phyloP scores from a whole-genome alignment of 1,140 invertebrate genomes.

The Drosophila pallidifrons region DNA sequence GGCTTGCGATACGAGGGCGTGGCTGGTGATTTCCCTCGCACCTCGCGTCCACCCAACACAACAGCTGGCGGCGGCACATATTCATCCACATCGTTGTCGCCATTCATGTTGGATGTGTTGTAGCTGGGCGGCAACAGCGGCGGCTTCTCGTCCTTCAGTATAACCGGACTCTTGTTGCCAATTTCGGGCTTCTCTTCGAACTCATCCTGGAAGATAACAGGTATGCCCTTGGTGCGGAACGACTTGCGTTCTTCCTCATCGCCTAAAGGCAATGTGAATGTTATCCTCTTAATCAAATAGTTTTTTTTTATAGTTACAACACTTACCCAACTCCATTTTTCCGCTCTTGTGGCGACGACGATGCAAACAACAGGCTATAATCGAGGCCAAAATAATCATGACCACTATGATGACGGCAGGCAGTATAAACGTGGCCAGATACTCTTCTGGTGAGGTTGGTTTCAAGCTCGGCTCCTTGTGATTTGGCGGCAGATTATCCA shows the following conservation, averaged over 20 bases:
- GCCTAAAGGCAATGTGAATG: slow-evolving; percentile 68
- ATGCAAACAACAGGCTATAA: slow-evolving; percentile 96
- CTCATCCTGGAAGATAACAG: slow-evolving; percentile 97
- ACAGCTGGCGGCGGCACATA: slow-evolving; percentile 93
- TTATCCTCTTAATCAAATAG: background rate
- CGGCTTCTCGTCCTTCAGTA: slow-evolving; percentile 96
- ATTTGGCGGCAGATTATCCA: slow-evolving; percentile 70
- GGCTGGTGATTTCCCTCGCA: slow-evolving; percentile 87
- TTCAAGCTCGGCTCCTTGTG: slow-evolving; percentile 86
- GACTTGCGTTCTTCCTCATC: slow-evolving; percentile 92
- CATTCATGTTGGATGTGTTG: slow-evolving; percentile 83
- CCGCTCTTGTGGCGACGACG: slow-evolving; percentile 92
- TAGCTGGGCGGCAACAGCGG: slow-evolving; percentile 90
- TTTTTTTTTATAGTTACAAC: background rate
- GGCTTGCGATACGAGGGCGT: slow-evolving; percentile 95
- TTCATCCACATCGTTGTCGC: slow-evolving; percentile 88
- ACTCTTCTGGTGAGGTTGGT: slow-evolving; percentile 89
- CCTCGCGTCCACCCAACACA: slow-evolving; percentile 88
- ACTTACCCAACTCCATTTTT: slow-evolving; percentile 90
- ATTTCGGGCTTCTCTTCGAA: slow-evolving; percentile 95
- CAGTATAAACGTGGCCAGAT: slow-evolving; percentile 94
- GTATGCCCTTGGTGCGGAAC: slow-evolving; percentile 95
- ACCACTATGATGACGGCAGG: slow-evolving; percentile 95
- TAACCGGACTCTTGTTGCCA: slow-evolving; percentile 95
- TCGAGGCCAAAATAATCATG: slow-evolving; percentile 94